phyloP scores from a whole-genome alignment of 2,113 vertebrate genomes.

The Coryphaenoides rupestris region DNA sequence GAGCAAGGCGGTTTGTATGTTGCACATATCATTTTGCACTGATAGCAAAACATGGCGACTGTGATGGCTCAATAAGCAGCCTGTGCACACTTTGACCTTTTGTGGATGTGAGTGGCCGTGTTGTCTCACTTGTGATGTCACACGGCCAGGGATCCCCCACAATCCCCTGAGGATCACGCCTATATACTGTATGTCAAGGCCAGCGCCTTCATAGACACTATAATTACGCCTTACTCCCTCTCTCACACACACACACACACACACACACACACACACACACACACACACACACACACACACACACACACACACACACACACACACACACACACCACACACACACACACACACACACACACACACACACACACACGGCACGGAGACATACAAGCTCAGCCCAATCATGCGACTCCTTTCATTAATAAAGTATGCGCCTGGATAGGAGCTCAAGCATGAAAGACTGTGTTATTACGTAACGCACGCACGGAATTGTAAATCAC shows the following conservation, averaged over 20 bases:
- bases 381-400: constrained; percentile 33
- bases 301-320: constrained; percentile 20
- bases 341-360: constrained; percentile 8
- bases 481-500: constrained; percentile 66
- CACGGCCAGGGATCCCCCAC: constrained; percentile 33
- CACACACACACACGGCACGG: constrained; percentile 10
- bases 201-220: too few relatives aligned
- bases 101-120: constrained; percentile 23
- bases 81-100: constrained; percentile 49
- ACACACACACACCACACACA: constrained; percentile 14
- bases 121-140: constrained; percentile 41
- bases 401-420: constrained; percentile 59
- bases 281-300: constrained; percentile 16
- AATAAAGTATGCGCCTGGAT: constrained; percentile 61
- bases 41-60: constrained; percentile 29
- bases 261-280: constrained; percentile 1
- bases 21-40: too few relatives aligned
- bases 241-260: constrained; percentile 11
- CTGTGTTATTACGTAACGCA: constrained; percentile 67
- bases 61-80: constrained; percentile 34
- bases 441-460: constrained; percentile 64
- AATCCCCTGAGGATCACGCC: constrained; percentile 7
- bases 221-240: constrained; percentile 5
- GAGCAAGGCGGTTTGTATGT: too few relatives aligned
- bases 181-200: too few relatives aligned